phyloP scores from a whole-genome alignment of 2,113 vertebrate species.

The Laterallus jamaicensis region DNA sequence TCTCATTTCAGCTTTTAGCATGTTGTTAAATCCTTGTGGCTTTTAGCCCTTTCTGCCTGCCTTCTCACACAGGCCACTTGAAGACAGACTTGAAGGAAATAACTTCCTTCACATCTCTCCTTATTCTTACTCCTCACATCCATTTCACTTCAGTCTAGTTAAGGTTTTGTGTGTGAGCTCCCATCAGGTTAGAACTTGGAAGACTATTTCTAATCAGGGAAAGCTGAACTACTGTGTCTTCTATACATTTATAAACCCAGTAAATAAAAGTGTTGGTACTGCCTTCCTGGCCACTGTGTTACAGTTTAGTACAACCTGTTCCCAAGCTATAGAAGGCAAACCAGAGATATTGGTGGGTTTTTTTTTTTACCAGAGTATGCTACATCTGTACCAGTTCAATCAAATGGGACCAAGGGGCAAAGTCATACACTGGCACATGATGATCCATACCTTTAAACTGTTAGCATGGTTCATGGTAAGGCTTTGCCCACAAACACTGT shows the following conservation, averaged over 20 bases:
- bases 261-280: neutral
- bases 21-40: neutral
- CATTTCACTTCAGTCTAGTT: neutral
- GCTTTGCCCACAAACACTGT: neutral
- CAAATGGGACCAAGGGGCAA: neutral
- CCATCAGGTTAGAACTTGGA: neutral
- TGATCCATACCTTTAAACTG: neutral
- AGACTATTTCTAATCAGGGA: neutral
- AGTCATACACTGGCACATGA: neutral
- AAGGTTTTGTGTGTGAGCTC: neutral
- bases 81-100: neutral
- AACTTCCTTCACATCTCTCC: neutral
- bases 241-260: neutral
- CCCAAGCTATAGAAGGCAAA: neutral
- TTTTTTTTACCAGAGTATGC: neutral
- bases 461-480: neutral
- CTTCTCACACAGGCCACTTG: neutral
- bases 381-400: neutral
- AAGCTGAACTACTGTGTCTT: neutral
- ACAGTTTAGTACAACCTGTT: neutral
- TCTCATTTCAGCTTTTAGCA: neutral
- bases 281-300: neutral
- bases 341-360: neutral
- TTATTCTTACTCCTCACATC: neutral
- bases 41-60: neutral